A percentile compares a stretch with the other conserved stretches of the same genome.
Evolutionary conservation across 2,888 invertebrate genomes (phyloP).

Genomic region (Drosophila emarginata): DNA sequence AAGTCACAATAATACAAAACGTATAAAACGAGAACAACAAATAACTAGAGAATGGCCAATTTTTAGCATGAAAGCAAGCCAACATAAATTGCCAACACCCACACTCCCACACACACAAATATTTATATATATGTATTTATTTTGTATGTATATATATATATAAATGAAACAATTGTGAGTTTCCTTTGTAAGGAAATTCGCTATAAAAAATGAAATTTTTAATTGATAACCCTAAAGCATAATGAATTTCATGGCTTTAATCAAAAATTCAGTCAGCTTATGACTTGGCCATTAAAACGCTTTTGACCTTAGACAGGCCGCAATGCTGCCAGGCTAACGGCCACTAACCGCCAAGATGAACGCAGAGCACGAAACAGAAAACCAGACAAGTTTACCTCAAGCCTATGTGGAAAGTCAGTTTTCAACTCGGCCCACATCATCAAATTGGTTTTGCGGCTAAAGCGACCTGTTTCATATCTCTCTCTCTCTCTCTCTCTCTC

Average conservation of each 20-base stretch:
- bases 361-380: not conserved
- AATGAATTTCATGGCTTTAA: slow-evolving; percentile 4
- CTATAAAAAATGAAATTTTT: slow-evolving; percentile 4
- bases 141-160: not conserved
- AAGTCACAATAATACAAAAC: not conserved
- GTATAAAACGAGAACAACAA: not conserved
- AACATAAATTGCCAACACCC: not conserved
- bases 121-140: not conserved
- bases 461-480: slow-evolving; percentile 13
- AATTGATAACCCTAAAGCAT: slow-evolving; percentile 11
- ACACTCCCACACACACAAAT: too few relatives aligned
- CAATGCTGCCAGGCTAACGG: not conserved
- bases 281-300: slow-evolving; percentile 48
- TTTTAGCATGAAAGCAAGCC: not conserved
- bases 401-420: not conserved
- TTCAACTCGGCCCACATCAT: slow-evolving; percentile 32
- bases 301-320: slow-evolving; percentile 11
- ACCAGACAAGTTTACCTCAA: not conserved
- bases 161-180: not conserved
- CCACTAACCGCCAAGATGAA: not conserved
- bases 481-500: not conserved
- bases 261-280: slow-evolving; percentile 29
- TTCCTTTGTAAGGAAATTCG: not conserved
- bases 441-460: slow-evolving; percentile 65
- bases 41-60: not conserved